Percentiles rank a stretch among this genome's conserved stretches.
These are phyloP conservation scores for Oncorhynchus gorbuscha DNA, from an alignment of 2,113 vertebrate genomes.

Conservation along the genomic window DNA sequence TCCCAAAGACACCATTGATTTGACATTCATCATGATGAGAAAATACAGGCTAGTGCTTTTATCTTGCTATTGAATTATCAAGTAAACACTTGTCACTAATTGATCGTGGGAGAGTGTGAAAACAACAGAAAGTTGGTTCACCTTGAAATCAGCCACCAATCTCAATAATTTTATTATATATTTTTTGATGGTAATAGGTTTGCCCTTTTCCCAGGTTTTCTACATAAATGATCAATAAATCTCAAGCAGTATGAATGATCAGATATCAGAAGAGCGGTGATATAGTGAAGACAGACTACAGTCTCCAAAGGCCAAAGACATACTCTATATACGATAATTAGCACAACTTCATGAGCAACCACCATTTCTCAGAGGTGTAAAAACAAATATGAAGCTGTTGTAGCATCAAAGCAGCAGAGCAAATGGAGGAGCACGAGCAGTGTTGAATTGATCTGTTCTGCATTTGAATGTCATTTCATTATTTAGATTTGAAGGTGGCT, in stretches of 20 bases:
- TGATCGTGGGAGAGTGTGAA: slow-evolving; percentile 9
- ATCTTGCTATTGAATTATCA: slow-evolving; percentile 26
- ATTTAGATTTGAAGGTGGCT: neutral
- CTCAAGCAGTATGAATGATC: slow-evolving; percentile 60
- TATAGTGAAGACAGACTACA: slow-evolving; percentile 54
- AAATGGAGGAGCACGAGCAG: slow-evolving; percentile 1
- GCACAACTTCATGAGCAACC: slow-evolving; percentile 8
- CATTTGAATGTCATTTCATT: slow-evolving; percentile 13
- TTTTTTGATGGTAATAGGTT: slow-evolving; percentile 44
- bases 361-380: neutral
- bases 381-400: slow-evolving; percentile 10
- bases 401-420: slow-evolving; percentile 3
- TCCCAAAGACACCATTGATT: slow-evolving; percentile 35
- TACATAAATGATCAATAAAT: slow-evolving; percentile 55
- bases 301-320: slow-evolving; percentile 60
- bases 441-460: slow-evolving; percentile 5
- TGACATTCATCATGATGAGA: slow-evolving; percentile 31
- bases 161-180: slow-evolving; percentile 32
- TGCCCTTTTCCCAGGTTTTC: slow-evolving; percentile 66
- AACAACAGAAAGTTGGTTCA: slow-evolving; percentile 27
- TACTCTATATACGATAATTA: slow-evolving; percentile 47
- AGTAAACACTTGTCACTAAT: slow-evolving; percentile 12
- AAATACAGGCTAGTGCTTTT: slow-evolving; percentile 10
- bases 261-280: slow-evolving; percentile 42
- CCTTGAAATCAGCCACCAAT: slow-evolving; percentile 11